These are phyloP conservation scores for Colius striatus DNA, from an alignment of 2,113 vertebrate species.

Conservation along the genomic window DNA sequence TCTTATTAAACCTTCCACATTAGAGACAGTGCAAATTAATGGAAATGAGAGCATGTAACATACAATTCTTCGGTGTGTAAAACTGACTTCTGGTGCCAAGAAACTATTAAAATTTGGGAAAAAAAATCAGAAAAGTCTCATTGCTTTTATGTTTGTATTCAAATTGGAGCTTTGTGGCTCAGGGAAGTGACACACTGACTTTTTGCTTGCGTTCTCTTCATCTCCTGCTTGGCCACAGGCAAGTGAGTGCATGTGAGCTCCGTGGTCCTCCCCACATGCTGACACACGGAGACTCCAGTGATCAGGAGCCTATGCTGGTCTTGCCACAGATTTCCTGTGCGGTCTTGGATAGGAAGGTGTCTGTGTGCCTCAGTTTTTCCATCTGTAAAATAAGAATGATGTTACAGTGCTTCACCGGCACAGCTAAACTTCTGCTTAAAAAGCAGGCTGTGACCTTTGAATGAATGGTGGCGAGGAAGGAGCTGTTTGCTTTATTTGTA, in stretches of 20 bases:
- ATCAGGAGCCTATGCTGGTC: conserved; percentile 3
- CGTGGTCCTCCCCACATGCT: not conserved
- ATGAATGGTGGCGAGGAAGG: conserved; percentile 52
- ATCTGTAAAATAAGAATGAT: conserved; percentile 42
- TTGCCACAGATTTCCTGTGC: conserved; percentile 62
- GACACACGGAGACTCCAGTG: not conserved
- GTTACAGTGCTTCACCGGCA: not conserved
- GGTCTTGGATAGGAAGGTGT: conserved; percentile 50
- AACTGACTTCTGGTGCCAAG: not conserved
- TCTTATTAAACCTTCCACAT: not conserved
- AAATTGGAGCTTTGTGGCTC: not conserved
- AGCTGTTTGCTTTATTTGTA: conserved; percentile 59
- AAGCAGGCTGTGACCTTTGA: conserved; percentile 55
- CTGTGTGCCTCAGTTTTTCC: conserved; percentile 58
- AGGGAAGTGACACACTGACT: not conserved
- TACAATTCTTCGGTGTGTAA: not conserved
- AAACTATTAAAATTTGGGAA: not conserved
- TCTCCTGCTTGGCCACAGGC: not conserved
- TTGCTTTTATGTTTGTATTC: not conserved
- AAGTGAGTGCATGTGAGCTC: not conserved
- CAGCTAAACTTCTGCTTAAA: conserved; percentile 47
- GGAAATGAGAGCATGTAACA: not conserved
- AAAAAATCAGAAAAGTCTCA: not conserved
- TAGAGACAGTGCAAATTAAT: not conserved
- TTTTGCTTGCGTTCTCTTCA: not conserved